Base-by-base conservation (phyloP, 2,888 invertebrate species). In the Nephrotoma flavescens region DNA sequence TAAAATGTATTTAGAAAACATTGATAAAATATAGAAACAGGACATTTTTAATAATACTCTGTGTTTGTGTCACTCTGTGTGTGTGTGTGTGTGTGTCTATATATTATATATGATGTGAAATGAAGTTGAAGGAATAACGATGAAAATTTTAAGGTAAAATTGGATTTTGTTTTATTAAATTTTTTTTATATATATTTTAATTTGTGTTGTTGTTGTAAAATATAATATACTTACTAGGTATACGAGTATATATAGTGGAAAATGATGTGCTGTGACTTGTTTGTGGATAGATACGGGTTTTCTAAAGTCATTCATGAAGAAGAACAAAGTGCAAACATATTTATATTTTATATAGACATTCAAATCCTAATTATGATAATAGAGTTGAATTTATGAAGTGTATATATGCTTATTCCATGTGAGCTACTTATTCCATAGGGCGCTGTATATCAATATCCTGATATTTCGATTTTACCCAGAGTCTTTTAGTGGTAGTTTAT, bases 51-150 rank as follows among this genome's bases (percentile, higher is more conserved):
- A 31, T 71, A n/a, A 4, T 71, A 71, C 71, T 71, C 71, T 71
- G 71, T 31, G 44, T 9, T 31, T 71, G 71, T 71, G 71, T 71
- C 71, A 71, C 19, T 71, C 71, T 71, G 71, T 31, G 44, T 9
- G 19, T 31, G 19, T 44, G 7, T 71, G 31, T 71, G 19, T 71
- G 19, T 71, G 2, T 31, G n/a, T n/a, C n/a, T n/a, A n/a, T n/a
- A n/a, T n/a, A n/a, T n/a, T n/a, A n/a, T 31, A 19, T 71, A 71
- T 84, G 42, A 84, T 42, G 84, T 84, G 84, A 84, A 84, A 84
- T 84, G 84, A 84, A 84, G 84, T 84, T 84, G 84, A 84, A 84
- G 84, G 84, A 84, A 84, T 42, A 84, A 84, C 84, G 84, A 84
- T 41, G 42, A 84, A 83, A 41, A 84, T 42, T 84, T 42, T 42